Evolutionary conservation across 2,797 vertebrate species (phyloP).

Genomic region (Crenuchus spilurus): DNA sequence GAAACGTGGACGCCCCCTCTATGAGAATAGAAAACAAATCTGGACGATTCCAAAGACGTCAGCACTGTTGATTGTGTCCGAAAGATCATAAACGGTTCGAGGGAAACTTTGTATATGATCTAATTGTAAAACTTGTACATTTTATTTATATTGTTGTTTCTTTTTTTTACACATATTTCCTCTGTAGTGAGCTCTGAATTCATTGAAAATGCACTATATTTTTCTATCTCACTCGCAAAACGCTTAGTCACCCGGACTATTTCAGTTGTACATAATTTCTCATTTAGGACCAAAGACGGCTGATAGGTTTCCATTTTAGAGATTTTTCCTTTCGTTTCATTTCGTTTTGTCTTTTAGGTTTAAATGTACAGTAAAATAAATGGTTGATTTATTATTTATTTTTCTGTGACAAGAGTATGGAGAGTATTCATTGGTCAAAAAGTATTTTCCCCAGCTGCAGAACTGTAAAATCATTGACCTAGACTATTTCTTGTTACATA

Average conservation of each 20-base stretch:
- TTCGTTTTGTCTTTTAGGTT: conserved; percentile 75
- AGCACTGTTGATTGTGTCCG: conserved; percentile 88
- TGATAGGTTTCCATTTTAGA: conserved; percentile 83
- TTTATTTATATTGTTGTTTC: conserved; percentile 98
- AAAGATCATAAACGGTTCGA: conserved; percentile 83
- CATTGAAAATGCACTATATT: conserved; percentile 99
- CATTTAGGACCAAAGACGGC: conserved; percentile 99
- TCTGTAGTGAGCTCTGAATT: conserved; percentile 97
- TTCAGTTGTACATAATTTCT: conserved; percentile 97
- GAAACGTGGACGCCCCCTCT: conserved; percentile 72
- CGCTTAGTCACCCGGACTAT: conserved; percentile 89
- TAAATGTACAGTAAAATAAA: conserved; percentile 91
- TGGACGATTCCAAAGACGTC: conserved; percentile 94
- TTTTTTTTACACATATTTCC: conserved; percentile 90
- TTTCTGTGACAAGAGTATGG: conserved; percentile 87
- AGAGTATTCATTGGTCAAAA: conserved; percentile 83
- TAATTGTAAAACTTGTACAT: conserved; percentile 99
- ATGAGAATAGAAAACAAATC: conserved; percentile 60
- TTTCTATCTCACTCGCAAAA: conserved; percentile 97
- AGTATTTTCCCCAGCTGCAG: conserved; percentile 80
- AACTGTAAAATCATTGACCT: conserved; percentile 91
- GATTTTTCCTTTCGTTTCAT: conserved; percentile 65
- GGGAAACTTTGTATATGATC: conserved; percentile 93
- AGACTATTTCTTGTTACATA: conserved; percentile 87
- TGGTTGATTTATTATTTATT: conserved; percentile 97